These are phyloP conservation scores for Macaria liturata DNA, from an alignment of 2,888 invertebrate genomes.

Conservation along the genomic window DNA sequence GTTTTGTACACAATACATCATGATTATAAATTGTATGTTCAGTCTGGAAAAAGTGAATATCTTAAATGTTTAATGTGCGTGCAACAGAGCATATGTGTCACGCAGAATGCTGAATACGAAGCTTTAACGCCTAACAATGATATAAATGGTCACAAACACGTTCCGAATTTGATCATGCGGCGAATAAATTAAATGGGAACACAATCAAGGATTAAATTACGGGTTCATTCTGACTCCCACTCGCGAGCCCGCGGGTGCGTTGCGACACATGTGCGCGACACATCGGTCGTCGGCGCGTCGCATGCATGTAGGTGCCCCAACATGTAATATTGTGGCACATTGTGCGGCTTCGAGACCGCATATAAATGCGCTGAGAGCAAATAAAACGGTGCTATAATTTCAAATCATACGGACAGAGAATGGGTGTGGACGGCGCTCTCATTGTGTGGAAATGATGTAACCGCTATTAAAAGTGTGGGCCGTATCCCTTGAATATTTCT, in stretches of 20 bases:
- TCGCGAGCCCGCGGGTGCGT: slow-evolving; percentile 47
- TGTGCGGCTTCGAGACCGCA: slow-evolving; percentile 76
- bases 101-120: slow-evolving; percentile 39
- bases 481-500: slow-evolving; percentile 83
- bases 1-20: slow-evolving; percentile 48
- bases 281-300: slow-evolving; percentile 43
- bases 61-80: slow-evolving; percentile 15
- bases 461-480: slow-evolving; percentile 83
- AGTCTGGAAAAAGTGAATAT: no score
- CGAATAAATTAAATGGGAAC: slow-evolving; percentile 80
- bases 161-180: slow-evolving; percentile 78
- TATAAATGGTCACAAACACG: slow-evolving; percentile 74
- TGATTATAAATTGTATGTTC: slow-evolving; percentile 29
- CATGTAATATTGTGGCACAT: slow-evolving; percentile 78
- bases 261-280: slow-evolving; percentile 75
- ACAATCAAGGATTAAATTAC: slow-evolving; percentile 82
- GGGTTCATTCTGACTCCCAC: slow-evolving; percentile 78
- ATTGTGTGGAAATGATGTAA: slow-evolving; percentile 84
- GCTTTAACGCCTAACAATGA: slow-evolving; percentile 52
- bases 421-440: slow-evolving; percentile 83
- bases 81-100: slow-evolving; percentile 37
- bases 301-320: slow-evolving; percentile 72
- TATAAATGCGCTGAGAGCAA: slow-evolving; percentile 82
- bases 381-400: slow-evolving; percentile 84
- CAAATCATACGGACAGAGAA: slow-evolving; percentile 84